Conservation (phyloP, 1,140 invertebrate genomes). For the Xylocopa sonorina region DNA sequence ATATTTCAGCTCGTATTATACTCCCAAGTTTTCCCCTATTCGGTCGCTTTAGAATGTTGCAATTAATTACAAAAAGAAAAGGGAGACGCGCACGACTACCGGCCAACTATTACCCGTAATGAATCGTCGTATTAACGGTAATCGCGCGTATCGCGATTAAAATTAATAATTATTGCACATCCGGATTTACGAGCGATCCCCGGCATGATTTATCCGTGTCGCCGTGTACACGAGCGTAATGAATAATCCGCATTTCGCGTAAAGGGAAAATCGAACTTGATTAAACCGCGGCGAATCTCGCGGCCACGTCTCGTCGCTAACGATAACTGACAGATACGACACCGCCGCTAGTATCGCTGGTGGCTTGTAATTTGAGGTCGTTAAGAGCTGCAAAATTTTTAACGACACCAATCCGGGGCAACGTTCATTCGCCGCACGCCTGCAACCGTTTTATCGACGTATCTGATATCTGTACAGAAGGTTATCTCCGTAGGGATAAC, state of each 20-base stretch:
- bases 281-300: constrained; percentile 13
- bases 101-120: constrained; percentile 14
- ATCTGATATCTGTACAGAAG: constrained; percentile 13
- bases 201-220: constrained; percentile 9
- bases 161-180: constrained; percentile 24
- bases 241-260: constrained; percentile 8
- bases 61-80: constrained; percentile 15
- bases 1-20: background rate
- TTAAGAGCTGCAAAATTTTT: constrained; percentile 40
- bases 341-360: background rate
- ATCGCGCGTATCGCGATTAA: constrained; percentile 22
- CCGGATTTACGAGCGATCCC: constrained; percentile 18
- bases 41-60: constrained; percentile 16
- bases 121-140: constrained; percentile 28
- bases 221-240: background rate
- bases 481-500: too few relatives aligned
- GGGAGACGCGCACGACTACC: background rate
- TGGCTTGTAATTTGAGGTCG: constrained; percentile 37
- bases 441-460: constrained; percentile 3
- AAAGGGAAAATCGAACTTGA: constrained; percentile 20
- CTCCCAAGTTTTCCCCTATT: background rate
- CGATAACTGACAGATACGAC: background rate
- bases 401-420: constrained; percentile 1
- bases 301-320: background rate
- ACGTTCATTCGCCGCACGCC: background rate